Evolutionary conservation across 2,113 vertebrate genomes (phyloP), one percentile per base, ranked within the genome.

Genomic region (Trichechus manatus): DNA sequence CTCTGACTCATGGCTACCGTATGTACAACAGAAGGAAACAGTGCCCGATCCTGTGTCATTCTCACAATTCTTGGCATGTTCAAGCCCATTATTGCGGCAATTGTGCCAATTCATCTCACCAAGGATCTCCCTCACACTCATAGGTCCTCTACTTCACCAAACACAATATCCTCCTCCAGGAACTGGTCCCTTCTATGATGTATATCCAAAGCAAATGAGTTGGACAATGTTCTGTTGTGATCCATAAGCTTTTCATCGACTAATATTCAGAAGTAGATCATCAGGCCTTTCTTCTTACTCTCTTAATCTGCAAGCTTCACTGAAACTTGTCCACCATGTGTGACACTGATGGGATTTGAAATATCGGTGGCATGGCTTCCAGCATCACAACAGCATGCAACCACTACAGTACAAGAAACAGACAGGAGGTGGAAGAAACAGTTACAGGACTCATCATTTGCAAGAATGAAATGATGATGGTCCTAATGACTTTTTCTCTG

Each of bases 381-480:
- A 36, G 6, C 68, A 72, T 72, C 68, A 72, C 14, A 72, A 31
- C n/a, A 72, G 20, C 17, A 36, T 36, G 33, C 68, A 72, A 36
- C 5, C 68, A 20, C 33, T 33, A 72, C 33, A 72, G n/a, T 72
- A 72, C 4, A 5, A 72, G 33, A 72, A 36, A 72, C 68, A 36
- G 17, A 36, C 66, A 70, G 9, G 6, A 33, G 66, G 66, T 33
- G 31, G 68, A 36, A 72, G 68, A 72, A 36, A 72, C 36, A 19
- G 19, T 61, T 29, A 39, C 10, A 64, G 36, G 66, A 23, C 19
- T 44, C 68, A 33, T 27, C 68, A 39, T 95, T 75, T 93, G n/a
- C 61, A 87, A n/a, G 39, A 90, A 66, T 97, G 79, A 85, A 44
- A 84, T 68, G 77, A 80, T 13, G 70, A 78, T 86, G 66, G 23